A percentile compares a stretch with the other conserved stretches of the same genome.
phyloP scores from a whole-genome alignment of 2,113 vertebrate species.

The Hyperopisus bebe region DNA sequence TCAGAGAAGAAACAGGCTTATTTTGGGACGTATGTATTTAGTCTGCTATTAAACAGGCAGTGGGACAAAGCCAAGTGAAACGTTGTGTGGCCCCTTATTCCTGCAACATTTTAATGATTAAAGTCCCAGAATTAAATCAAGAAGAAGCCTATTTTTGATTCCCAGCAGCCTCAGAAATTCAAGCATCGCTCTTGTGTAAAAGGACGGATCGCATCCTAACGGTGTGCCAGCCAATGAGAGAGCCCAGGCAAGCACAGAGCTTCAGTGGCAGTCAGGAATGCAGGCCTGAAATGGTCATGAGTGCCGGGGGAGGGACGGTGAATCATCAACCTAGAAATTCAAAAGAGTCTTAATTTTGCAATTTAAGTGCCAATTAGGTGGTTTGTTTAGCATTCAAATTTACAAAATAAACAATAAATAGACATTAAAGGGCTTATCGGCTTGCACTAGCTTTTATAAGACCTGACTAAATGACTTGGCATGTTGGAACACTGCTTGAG shows the following conservation, averaged over 20 bases:
- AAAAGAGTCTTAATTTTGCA: background rate
- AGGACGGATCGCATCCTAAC: background rate
- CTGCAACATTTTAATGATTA: conserved; percentile 31
- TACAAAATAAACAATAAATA: background rate
- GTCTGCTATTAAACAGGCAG: conserved; percentile 36
- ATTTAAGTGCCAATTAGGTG: background rate
- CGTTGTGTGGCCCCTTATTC: conserved; percentile 32
- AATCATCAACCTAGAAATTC: background rate
- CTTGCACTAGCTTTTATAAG: background rate
- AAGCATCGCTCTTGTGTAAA: background rate
- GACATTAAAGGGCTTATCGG: background rate
- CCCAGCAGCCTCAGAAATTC: background rate
- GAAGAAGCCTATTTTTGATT: background rate
- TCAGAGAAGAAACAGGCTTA: conserved; percentile 37
- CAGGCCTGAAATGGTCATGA: background rate
- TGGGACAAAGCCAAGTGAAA: background rate
- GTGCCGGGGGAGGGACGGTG: background rate
- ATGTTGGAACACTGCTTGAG: background rate
- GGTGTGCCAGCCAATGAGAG: background rate
- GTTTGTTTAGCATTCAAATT: background rate
- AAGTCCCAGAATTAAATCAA: background rate
- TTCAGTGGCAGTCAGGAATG: background rate
- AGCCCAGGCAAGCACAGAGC: too few relatives aligned
- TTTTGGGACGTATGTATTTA: conserved; percentile 45
- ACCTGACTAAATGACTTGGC: background rate